Evolutionary conservation across 2,888 invertebrate species (phyloP), one percentile per base, ranked within the genome.

Genomic region (Tipula vernalis): DNA sequence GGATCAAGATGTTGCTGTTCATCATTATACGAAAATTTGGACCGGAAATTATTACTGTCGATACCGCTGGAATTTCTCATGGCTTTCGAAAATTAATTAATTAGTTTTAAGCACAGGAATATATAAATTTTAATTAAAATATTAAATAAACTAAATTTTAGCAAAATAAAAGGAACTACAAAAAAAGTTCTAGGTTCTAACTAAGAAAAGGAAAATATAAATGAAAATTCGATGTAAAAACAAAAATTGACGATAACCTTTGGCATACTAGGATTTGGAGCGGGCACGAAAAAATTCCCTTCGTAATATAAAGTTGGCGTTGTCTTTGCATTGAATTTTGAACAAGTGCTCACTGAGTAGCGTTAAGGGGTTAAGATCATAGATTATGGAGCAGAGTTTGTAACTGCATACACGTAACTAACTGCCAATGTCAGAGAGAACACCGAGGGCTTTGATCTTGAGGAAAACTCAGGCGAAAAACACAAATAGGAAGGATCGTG

Each of bases 131-230:
- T 71, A 71, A 71, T 71, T 71, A 71, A 71, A 71, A 71, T 71
- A 71, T 71, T 71, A 71, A 71, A 71, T 71, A 71, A 71, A 28
- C 18, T 71, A 71, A 71, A 71, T 71, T 71, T 71, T 71, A 71
- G 71, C 18, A 71, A 71, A 71, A 71, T 71, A 71, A 71, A 71
- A 71, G 71, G 71, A 71, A 71, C 71, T 71, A 71, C 71, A 71
- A 71, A 71, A 71, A 71, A 71, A 71, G 71, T 71, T 71, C 71
- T 71, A 71, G 71, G 71, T 71, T 71, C 71, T 71, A 71, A 71
- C 71, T 71, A 71, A 71, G 71, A 71, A 71, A 18, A 71, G 28
- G 71, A 71, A 71, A 71, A 71, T 71, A 71, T 71, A 71, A 71
- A 71, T 71, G 71, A 71, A 71, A 28, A 28, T 71, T 28, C 3